A percentile compares a stretch with the other conserved stretches of the same genome.
phyloP scores from a whole-genome alignment of 2,797 vertebrate genomes.

The Serranus cabrilla region DNA sequence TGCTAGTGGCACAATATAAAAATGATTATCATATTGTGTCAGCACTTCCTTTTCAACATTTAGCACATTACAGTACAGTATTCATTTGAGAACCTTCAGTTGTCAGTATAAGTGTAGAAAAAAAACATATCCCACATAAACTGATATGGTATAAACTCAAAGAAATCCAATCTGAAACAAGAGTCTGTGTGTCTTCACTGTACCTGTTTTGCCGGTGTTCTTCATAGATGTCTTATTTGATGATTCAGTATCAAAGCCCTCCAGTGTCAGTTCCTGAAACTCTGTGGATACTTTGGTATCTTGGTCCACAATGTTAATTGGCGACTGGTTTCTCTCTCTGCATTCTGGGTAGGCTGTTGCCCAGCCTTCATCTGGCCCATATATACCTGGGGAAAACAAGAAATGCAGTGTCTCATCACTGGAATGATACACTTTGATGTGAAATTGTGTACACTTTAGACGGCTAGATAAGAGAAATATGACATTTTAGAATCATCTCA shows the following conservation, averaged over 20 bases:
- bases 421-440: not conserved
- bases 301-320: constrained; percentile 93
- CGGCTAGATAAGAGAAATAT: constrained; percentile 18
- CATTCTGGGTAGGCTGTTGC: constrained; percentile 90
- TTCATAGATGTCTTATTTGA: constrained; percentile 99
- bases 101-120: not conserved
- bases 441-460: constrained; percentile 11
- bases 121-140: not conserved
- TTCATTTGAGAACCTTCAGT: not conserved
- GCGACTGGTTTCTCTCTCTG: constrained; percentile 92
- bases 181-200: not conserved
- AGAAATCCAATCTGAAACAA: not conserved
- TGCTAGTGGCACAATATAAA: too few relatives aligned
- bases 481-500: constrained; percentile 39
- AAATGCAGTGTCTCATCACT: constrained; percentile 16
- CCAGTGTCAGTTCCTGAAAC: constrained; percentile 92
- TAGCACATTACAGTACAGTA: not conserved
- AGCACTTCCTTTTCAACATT: not conserved
- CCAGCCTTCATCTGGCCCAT: constrained; percentile 95
- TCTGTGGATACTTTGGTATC: constrained; percentile 89
- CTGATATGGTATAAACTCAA: not conserved
- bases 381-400: constrained; percentile 85
- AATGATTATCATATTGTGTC: not conserved
- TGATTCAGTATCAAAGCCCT: constrained; percentile 93
- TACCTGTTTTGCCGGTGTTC: constrained; percentile 98